Conservation (phyloP, 2,888 invertebrate species). For the Machimus atricapillus region DNA sequence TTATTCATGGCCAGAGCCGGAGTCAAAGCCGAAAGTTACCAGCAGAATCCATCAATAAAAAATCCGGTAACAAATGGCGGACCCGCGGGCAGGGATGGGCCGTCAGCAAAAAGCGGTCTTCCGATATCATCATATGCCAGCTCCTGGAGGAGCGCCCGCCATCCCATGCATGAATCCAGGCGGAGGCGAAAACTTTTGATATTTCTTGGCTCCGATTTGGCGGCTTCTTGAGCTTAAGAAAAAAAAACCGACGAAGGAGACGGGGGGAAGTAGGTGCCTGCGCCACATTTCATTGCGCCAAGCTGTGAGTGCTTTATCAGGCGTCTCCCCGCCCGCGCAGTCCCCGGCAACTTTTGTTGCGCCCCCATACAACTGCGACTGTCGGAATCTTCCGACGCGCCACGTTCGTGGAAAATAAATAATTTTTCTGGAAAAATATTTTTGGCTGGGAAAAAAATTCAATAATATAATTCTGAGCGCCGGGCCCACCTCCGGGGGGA, state of each 20-base stretch:
- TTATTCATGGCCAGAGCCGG: conserved; percentile 16
- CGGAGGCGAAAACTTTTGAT: conserved; percentile 36
- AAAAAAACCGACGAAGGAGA: neutral
- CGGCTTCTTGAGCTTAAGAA: conserved; percentile 2
- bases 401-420: neutral
- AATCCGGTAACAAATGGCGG: conserved; percentile 2
- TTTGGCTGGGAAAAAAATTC: conserved; percentile 2
- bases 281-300: neutral
- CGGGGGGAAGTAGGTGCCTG: neutral
- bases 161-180: conserved; percentile 17
- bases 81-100: neutral
- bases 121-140: neutral
- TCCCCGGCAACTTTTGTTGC: neutral
- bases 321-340: neutral
- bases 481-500: neutral
- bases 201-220: conserved; percentile 38
- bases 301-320: conserved; percentile 7
- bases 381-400: neutral
- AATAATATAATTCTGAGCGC: conserved; percentile 7
- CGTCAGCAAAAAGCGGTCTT: neutral
- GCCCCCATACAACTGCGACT: neutral
- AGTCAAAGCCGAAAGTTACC: conserved; percentile 15
- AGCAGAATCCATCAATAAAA: conserved; percentile 23
- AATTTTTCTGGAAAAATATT: conserved; percentile 15
- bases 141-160: neutral